Evolutionary conservation across 2,113 vertebrate species (phyloP), one percentile per base, ranked within the genome.

Genomic region (Spea bombifrons): DNA sequence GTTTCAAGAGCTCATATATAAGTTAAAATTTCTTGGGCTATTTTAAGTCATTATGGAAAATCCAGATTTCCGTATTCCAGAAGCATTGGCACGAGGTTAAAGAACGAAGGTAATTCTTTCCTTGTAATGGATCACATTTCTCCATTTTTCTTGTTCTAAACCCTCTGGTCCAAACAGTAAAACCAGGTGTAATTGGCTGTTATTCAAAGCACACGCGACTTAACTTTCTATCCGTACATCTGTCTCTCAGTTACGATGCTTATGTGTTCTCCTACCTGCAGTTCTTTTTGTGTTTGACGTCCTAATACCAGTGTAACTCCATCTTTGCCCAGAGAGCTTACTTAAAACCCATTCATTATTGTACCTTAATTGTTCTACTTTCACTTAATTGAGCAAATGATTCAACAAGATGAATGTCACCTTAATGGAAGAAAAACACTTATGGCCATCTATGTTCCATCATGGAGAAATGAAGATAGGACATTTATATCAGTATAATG

Each of bases 181-280:
- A 86, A 57, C 84, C 79, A 0, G 82, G 0, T 0, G 71, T 88
- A 90, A 89, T 88, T 90, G 84, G 68, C 84, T 86, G 84, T 86
- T 90, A 88, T 83, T 86, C 85, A 90, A 81, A 63, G 84, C 83
- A 82, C 85, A 84, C 84, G 72, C 0, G 0, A 71, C 75, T 76
- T 64, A 59, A 7, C 75, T 75, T 82, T 85, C 82, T 69, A 69
- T 79, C 69, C 49, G 46, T 53, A 47, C 84, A 59, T 81, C 79
- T 84, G 84, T 81, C 63, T 77, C 84, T 84, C 84, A 7, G 3
- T 83, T 84, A 75, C 66, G 48, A 15, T 4, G 0, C 0, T 16
- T 8, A 66, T 30, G 7, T 53, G 63, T 57, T 63, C 3, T 63
- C 64, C 17, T 66, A 81, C 77, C 75, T 66, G 50, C 73, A 17